phyloP scores from a whole-genome alignment of 2,113 vertebrate species.

The Puntigrus tetrazona region DNA sequence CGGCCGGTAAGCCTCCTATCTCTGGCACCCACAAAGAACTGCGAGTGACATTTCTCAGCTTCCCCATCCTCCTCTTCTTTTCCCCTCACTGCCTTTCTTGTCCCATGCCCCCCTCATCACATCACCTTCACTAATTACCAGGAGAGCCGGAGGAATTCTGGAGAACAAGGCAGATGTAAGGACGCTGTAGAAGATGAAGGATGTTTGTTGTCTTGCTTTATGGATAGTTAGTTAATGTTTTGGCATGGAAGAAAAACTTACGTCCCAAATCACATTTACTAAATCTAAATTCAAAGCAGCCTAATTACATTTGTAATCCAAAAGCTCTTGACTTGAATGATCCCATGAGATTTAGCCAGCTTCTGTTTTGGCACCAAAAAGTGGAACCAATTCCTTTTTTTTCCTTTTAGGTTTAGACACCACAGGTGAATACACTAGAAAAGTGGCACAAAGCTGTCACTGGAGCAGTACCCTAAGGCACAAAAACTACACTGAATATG shows the following conservation, averaged over 20 bases:
- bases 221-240: background rate
- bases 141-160: background rate
- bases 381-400: background rate
- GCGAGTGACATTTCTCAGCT: conserved; percentile 23
- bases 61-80: background rate
- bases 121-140: background rate
- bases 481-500: no score
- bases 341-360: background rate
- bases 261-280: background rate
- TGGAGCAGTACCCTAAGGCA: background rate
- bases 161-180: background rate
- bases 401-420: background rate
- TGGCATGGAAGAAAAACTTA: background rate
- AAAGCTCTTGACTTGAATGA: background rate
- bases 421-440: background rate
- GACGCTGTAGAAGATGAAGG: background rate
- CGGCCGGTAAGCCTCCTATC: conserved; percentile 46
- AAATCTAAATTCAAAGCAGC: conserved; percentile 11
- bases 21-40: conserved; percentile 45
- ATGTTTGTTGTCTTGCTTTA: background rate
- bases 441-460: background rate
- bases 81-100: background rate
- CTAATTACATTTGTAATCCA: conserved; percentile 3
- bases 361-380: conserved; percentile 10
- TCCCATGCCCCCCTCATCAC: background rate